Evolutionary conservation across 2,113 vertebrate genomes (phyloP).

Genomic region (Puffinus mauretanicus): DNA sequence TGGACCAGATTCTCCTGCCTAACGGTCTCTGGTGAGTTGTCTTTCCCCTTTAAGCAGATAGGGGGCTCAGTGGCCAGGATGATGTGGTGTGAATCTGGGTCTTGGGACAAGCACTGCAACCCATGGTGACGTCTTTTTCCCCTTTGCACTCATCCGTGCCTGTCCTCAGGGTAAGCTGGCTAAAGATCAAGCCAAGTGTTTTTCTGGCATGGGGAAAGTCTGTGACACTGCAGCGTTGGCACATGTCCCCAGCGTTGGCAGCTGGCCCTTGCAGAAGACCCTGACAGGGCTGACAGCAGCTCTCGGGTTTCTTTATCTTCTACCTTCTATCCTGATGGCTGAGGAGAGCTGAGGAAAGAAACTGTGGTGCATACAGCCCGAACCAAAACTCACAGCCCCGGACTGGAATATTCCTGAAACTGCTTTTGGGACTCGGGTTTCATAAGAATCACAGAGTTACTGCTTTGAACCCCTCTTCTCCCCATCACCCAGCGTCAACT

Average conservation of each 20-base stretch:
- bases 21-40: background rate
- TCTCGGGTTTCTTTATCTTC: background rate
- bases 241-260: background rate
- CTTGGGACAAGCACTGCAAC: background rate
- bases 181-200: background rate
- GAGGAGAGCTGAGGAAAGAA: background rate
- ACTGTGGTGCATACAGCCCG: background rate
- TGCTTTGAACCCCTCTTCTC: background rate
- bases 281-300: background rate
- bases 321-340: background rate
- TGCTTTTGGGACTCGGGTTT: background rate
- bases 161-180: background rate
- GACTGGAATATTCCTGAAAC: background rate
- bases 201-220: background rate
- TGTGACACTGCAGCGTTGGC: background rate
- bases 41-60: background rate
- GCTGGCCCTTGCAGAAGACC: background rate
- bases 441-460: background rate
- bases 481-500: background rate
- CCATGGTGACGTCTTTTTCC: background rate
- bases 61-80: accelerated
- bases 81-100: background rate
- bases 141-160: background rate
- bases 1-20: background rate
- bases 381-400: background rate